A percentile compares a stretch with the other conserved stretches of the same genome.
Conservation (phyloP, 2,797 vertebrate species). For the Cossypha caffra region DNA sequence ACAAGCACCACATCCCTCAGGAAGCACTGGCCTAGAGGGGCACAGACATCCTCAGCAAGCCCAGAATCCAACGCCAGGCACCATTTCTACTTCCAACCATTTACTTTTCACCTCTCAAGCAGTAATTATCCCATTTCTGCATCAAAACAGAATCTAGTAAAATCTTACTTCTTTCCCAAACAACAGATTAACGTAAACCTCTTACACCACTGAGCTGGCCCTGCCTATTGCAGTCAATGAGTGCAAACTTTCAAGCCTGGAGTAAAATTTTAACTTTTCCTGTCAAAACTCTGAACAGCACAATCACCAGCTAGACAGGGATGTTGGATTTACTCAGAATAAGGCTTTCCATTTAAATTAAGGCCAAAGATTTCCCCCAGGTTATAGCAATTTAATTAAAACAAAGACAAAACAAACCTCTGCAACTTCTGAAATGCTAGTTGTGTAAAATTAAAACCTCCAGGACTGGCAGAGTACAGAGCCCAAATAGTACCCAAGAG, state of each 20-base stretch:
- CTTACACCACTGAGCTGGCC: background rate
- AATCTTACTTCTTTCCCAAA: background rate
- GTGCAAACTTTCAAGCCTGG: background rate
- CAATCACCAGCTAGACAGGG: background rate
- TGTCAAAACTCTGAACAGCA: background rate
- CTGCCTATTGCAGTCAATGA: background rate
- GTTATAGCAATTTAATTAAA: conserved; percentile 55
- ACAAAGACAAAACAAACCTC: conserved; percentile 30
- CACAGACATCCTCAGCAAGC: background rate
- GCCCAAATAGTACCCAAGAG: background rate
- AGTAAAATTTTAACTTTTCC: background rate
- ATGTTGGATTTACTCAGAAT: background rate
- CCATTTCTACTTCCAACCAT: background rate
- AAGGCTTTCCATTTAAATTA: conserved; percentile 1
- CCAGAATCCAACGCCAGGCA: background rate
- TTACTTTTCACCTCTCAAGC: background rate
- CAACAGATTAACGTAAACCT: background rate
- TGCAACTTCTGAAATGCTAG: background rate
- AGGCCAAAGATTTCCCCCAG: conserved; percentile 26
- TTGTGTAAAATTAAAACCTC: conserved; percentile 10
- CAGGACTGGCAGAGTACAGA: background rate
- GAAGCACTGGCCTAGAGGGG: background rate
- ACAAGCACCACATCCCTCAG: accelerated
- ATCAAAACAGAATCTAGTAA: background rate
- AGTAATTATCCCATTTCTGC: background rate